Base-by-base conservation (phyloP, 2,797 vertebrate genomes). In the Agapornis canus region DNA sequence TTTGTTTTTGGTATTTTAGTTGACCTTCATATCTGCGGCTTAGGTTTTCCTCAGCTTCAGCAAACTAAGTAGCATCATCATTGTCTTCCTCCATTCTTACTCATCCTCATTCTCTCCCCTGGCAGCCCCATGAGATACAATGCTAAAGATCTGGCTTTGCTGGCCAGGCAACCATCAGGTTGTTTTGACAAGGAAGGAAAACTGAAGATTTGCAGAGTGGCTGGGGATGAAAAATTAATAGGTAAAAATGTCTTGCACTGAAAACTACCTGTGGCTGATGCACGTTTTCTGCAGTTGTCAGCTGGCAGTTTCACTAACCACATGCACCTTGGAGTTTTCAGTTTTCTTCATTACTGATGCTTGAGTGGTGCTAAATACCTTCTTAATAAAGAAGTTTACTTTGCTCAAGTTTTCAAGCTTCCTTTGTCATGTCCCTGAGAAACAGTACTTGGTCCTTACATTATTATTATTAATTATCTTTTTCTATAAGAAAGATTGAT, bases 171-270 rank as follows among this genome's bases (percentile, higher is more conserved):
- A 42, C 88, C 92, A 23, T 77, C 91, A 39, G 48, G 61, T 83
- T 94, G 35, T 70, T 96, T 96, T 92, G 92, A 90, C 68, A 90
- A 95, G 78, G 90, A 95, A 87, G 88, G 94, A 86, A 86, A 85
- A 43, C 59, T 93, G 89, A 96, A 94, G 86, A 91, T 95, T 72
- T 88, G 60, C 88, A 82, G 89, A 75, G 42, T 91, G 54, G 23
- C 79, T 0, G 3, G 77, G 77, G 31, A 89, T 92, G 51, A 83
- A 80, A 94, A 92, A 83, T 54, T 65, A 63, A 35, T 89, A 71
- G 82, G 79, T 96, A 94, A 91, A 91, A 86, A 57, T 40, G 7
- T 13, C 25, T 93, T 45, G 37, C 18, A 21, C 19, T 72, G 43
- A 45, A 29, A 92, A n/a, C 64, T 72, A 2, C 45, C 40, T 1